phyloP scores from a whole-genome alignment of 2,113 vertebrate species.

The Rhizomys pruinosus region DNA sequence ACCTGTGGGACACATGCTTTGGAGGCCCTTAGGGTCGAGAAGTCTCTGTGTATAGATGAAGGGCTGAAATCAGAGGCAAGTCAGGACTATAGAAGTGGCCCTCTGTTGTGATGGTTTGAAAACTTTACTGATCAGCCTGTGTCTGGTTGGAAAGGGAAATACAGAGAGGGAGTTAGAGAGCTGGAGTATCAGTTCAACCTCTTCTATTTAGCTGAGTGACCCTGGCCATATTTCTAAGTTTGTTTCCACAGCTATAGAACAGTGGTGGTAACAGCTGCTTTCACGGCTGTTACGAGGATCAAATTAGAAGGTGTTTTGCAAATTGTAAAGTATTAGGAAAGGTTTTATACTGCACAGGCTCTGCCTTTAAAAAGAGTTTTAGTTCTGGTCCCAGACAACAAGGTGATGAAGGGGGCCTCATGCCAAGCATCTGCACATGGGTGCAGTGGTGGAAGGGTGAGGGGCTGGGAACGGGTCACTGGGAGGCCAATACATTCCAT shows the following conservation, averaged over 20 bases:
- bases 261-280: background rate
- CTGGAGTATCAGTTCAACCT: background rate
- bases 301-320: constrained; percentile 13
- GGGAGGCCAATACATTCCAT: background rate
- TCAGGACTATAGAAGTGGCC: background rate
- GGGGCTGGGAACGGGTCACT: background rate
- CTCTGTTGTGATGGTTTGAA: background rate
- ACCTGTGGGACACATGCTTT: background rate
- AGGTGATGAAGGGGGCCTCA: background rate
- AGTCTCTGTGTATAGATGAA: background rate
- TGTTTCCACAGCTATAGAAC: background rate
- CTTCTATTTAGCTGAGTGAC: background rate
- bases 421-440: accelerated
- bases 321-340: background rate
- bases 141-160: background rate
- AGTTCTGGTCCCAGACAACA: background rate
- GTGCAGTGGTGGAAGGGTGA: too few relatives aligned
- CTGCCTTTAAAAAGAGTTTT: background rate
- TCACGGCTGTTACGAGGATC: background rate
- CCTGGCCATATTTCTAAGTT: constrained; percentile 13
- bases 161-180: background rate
- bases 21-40: background rate
- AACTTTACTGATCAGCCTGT: background rate
- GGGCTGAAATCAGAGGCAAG: background rate
- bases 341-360: background rate